A percentile compares a stretch with the other conserved stretches of the same genome.
phyloP scores from a whole-genome alignment of 2,113 vertebrate genomes.

The Helogale parvula region DNA sequence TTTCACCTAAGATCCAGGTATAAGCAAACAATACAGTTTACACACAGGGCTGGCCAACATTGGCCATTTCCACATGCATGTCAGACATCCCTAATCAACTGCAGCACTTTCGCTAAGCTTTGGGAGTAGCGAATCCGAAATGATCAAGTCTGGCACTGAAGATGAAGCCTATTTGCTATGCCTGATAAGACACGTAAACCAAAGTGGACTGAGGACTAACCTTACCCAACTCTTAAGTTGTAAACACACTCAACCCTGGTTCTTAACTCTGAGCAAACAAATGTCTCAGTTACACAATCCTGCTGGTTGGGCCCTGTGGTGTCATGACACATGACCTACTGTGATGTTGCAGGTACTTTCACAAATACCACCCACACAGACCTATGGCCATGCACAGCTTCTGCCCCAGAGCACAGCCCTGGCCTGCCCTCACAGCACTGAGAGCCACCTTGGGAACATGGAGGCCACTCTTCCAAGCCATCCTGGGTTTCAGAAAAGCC shows the following conservation, averaged over 20 bases:
- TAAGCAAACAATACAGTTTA: neutral
- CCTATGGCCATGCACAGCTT: neutral
- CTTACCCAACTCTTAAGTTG: neutral
- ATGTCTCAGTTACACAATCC: neutral
- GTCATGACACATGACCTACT: neutral
- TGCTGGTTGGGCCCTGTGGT: neutral
- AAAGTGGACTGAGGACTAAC: neutral
- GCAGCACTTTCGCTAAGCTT: neutral
- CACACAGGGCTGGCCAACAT: neutral
- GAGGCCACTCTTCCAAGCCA: neutral
- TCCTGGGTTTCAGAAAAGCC: neutral
- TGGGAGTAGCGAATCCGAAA: neutral
- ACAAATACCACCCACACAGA: neutral
- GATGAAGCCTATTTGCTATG: neutral
- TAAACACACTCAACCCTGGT: neutral
- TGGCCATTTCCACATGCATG: neutral
- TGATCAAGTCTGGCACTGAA: neutral
- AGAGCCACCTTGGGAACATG: neutral
- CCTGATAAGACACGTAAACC: neutral
- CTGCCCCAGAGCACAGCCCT: neutral
- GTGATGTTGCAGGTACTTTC: neutral
- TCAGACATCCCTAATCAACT: neutral
- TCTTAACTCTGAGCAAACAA: neutral
- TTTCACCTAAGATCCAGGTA: neutral
- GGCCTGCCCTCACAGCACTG: neutral